A percentile compares a stretch with the other conserved stretches of the same genome.
Conservation (phyloP, 1,140 invertebrate species). For the Vanessa tameamea region DNA sequence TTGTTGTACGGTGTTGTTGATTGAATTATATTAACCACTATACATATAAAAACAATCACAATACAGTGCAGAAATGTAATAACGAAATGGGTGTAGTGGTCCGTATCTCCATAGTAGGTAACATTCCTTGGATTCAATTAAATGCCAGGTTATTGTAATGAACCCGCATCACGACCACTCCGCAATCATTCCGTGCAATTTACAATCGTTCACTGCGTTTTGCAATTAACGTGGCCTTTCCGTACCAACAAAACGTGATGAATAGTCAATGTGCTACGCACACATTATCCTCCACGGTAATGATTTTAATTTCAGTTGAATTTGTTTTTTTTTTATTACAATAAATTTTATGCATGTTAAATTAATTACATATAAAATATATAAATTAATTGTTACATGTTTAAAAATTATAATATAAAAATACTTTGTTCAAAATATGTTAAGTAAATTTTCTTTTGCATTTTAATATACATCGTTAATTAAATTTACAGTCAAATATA, state of each 20-base stretch:
- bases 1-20: neutral
- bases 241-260: slow-evolving; percentile 45
- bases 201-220: slow-evolving; percentile 74
- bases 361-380: neutral
- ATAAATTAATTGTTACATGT: neutral
- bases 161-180: slow-evolving; percentile 65
- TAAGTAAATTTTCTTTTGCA: neutral
- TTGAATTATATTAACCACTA: neutral
- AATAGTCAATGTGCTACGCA: slow-evolving; percentile 48
- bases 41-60: neutral
- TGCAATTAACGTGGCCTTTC: slow-evolving; percentile 69
- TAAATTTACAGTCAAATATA: neutral
- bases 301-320: slow-evolving; percentile 25
- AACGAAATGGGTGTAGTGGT: slow-evolving; percentile 37
- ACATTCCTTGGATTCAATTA: slow-evolving; percentile 72
- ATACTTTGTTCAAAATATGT: too few species aligned
- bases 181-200: slow-evolving; percentile 73
- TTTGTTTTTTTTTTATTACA: slow-evolving; percentile 10
- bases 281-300: slow-evolving; percentile 35
- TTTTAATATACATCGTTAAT: neutral
- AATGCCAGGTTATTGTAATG: slow-evolving; percentile 75
- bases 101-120: slow-evolving; percentile 51
- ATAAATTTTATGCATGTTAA: neutral
- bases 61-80: neutral
- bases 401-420: too few species aligned